These are phyloP conservation scores for Mola mola DNA, from an alignment of 2,113 vertebrate genomes.

Conservation along the genomic window DNA sequence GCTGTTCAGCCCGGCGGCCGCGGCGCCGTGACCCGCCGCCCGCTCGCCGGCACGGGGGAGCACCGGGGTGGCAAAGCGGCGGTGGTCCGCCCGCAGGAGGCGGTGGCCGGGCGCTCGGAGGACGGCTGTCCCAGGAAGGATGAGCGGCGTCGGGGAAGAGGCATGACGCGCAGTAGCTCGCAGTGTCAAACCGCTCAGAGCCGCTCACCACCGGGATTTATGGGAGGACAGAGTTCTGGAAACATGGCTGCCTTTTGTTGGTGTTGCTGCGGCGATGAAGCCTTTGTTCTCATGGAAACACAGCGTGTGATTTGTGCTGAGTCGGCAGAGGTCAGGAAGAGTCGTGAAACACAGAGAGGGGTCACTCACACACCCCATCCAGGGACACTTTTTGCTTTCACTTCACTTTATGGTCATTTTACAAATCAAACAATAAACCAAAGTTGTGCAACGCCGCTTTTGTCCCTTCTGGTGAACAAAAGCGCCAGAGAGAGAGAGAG, in stretches of 20 bases:
- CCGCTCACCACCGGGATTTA: neutral
- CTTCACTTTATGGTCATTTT: no score
- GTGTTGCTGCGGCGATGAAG: constrained; percentile 17
- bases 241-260: constrained; percentile 76
- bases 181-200: neutral
- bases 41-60: constrained; percentile 77
- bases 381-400: no score
- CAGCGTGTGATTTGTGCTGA: constrained; percentile 25
- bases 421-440: no score
- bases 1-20: constrained; percentile 82
- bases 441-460: no score
- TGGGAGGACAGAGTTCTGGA: constrained; percentile 81
- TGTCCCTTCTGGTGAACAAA: no score
- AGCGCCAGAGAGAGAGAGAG: no score
- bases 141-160: neutral
- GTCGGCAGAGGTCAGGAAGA: constrained; percentile 49
- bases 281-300: constrained; percentile 47
- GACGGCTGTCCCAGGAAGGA: constrained; percentile 1
- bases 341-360: constrained; percentile 28
- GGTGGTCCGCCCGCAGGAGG: constrained; percentile 61
- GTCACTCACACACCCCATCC: neutral
- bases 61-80: constrained; percentile 67
- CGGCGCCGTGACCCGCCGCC: constrained; percentile 51
- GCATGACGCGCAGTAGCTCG: neutral
- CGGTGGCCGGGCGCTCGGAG: constrained; percentile 34